Evolutionary conservation across 1,140 invertebrate species (phyloP).

Genomic region (Globodera rostochiensis): DNA sequence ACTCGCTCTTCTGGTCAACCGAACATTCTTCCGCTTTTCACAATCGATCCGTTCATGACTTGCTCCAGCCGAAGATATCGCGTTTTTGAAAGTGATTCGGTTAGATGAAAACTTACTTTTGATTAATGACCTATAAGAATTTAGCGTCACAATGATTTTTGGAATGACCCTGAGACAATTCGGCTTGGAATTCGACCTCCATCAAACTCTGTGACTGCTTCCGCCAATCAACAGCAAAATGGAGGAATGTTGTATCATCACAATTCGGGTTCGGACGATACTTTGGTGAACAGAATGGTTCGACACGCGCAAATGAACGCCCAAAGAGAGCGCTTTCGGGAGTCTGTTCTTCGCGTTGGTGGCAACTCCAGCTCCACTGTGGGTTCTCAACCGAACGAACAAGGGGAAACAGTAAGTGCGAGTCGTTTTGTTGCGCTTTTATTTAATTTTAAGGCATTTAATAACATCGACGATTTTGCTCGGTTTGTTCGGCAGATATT

Average conservation of each 20-base stretch:
- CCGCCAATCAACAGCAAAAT: not conserved
- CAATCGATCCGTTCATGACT: constrained; percentile 31
- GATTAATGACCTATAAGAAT: not conserved
- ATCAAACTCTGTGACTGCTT: constrained; percentile 1
- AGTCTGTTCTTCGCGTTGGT: not conserved
- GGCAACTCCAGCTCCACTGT: not conserved
- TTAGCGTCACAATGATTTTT: constrained; percentile 33
- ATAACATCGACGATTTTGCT: constrained; percentile 19
- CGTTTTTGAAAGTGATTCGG: constrained; percentile 12
- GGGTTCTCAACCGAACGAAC: constrained; percentile 11
- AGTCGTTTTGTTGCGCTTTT: not conserved
- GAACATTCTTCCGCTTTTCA: constrained; percentile 10
- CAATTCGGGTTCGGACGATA: not conserved
- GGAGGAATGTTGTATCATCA: not conserved
- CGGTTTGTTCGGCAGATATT: constrained; percentile 25
- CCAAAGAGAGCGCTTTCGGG: not conserved
- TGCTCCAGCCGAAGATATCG: constrained; percentile 20
- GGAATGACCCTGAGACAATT: constrained; percentile 35
- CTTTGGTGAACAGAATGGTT: constrained; percentile 9
- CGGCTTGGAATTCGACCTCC: constrained; percentile 18
- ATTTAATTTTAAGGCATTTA: constrained; percentile 16
- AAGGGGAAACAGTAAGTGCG: constrained; percentile 13
- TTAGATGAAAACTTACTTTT: not conserved
- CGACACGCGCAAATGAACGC: not conserved
- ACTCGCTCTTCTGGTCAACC: not conserved